Conservation (phyloP, 2,888 invertebrate species). For the Andrena praecox region DNA sequence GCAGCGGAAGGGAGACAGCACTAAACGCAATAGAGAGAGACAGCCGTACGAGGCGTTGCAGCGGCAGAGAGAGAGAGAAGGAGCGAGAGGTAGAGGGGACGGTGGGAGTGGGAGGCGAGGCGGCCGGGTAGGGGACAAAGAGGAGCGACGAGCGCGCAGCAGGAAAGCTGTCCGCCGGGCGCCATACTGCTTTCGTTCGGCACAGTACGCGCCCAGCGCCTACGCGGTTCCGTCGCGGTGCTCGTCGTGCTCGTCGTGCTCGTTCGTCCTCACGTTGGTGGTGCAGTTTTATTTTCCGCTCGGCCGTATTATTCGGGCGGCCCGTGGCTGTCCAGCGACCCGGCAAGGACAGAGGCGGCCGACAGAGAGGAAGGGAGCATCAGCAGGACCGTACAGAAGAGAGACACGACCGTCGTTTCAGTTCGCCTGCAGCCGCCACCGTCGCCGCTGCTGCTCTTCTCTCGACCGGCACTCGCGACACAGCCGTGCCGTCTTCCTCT, state of each 20-base stretch:
- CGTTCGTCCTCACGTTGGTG: constrained; percentile 53
- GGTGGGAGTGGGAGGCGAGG: constrained; percentile 3
- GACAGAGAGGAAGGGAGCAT: neutral
- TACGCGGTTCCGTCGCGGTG: constrained; percentile 72
- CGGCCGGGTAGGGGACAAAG: constrained; percentile 46
- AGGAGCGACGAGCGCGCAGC: constrained; percentile 61
- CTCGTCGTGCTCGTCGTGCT: constrained; percentile 41
- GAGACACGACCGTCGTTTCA: constrained; percentile 31
- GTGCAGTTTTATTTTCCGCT: constrained; percentile 41
- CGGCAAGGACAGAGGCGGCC: neutral
- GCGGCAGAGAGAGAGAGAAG: constrained; percentile 4
- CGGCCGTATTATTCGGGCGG: neutral
- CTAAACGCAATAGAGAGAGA: neutral
- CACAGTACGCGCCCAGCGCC: constrained; percentile 80
- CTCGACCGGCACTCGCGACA: constrained; percentile 40
- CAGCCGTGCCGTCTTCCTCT: constrained; percentile 40
- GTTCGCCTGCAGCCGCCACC: constrained; percentile 30
- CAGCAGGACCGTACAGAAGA: constrained; percentile 1
- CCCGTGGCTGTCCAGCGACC: constrained; percentile 30
- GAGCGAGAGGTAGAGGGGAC: neutral
- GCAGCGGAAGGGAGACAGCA: neutral
- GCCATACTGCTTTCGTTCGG: constrained; percentile 78
- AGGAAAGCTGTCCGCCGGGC: constrained; percentile 75
- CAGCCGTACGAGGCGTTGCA: neutral
- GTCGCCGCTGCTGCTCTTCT: constrained; percentile 40